Percentiles rank a stretch among this genome's conserved stretches.
Evolutionary conservation across 2,113 vertebrate genomes (phyloP).

Genomic region (Calypte anna): DNA sequence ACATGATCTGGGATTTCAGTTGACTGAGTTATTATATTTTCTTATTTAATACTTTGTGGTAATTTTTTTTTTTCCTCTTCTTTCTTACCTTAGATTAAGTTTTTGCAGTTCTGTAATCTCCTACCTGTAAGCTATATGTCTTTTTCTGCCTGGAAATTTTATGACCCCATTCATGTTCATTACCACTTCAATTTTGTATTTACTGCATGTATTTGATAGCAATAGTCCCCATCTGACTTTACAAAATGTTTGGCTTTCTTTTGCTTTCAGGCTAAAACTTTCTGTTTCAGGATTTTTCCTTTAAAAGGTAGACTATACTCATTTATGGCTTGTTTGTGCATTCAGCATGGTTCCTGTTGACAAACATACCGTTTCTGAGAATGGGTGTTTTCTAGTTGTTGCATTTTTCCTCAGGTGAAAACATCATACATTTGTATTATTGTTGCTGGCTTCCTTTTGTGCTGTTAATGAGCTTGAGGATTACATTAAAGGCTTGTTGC

Average conservation of each 20-base stretch:
- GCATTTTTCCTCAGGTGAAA: slow-evolving; percentile 42
- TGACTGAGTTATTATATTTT: background rate
- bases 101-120: background rate
- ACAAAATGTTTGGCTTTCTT: background rate
- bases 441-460: slow-evolving; percentile 23
- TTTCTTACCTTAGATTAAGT: background rate
- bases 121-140: background rate
- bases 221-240: background rate
- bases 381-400: slow-evolving; percentile 23
- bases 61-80: background rate
- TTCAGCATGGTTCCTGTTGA: background rate
- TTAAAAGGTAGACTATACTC: background rate
- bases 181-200: background rate
- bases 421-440: background rate
- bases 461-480: slow-evolving; percentile 39
- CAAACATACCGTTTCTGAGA: background rate
- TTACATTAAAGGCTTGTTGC: slow-evolving; percentile 12
- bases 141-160: background rate
- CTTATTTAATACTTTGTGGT: background rate
- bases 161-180: background rate
- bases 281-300: background rate
- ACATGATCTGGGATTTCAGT: background rate
- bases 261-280: background rate
- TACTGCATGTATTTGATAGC: background rate
- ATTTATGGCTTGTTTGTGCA: slow-evolving; percentile 23